Evolutionary conservation across 2,113 vertebrate species (phyloP).

Genomic region (Clarias gariepinus): DNA sequence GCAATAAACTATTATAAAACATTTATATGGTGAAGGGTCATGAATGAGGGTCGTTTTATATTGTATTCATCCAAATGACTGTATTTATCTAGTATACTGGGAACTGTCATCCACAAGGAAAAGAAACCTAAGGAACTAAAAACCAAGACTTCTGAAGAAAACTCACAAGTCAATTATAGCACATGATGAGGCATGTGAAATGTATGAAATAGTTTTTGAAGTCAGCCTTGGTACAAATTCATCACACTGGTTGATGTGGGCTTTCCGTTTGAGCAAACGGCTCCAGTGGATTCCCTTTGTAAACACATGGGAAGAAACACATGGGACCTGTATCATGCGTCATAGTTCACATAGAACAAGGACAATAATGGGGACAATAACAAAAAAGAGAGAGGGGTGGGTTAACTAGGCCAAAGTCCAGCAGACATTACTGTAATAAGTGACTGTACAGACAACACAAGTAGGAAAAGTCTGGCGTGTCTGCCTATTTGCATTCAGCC

Average conservation of each 20-base stretch:
- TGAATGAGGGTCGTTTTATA: too few relatives aligned
- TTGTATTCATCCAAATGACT: background rate
- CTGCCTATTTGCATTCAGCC: background rate
- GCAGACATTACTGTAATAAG: conserved; percentile 34
- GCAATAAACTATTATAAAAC: background rate
- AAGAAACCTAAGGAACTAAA: background rate
- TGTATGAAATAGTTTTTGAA: background rate
- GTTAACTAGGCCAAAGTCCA: conserved; percentile 49
- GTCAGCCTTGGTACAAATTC: background rate
- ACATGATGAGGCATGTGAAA: background rate
- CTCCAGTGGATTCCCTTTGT: conserved; percentile 6
- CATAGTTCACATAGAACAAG: conserved; percentile 52
- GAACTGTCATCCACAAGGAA: too few relatives aligned
- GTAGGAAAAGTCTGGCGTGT: background rate
- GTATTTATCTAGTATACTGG: background rate
- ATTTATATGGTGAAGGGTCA: background rate
- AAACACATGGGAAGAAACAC: conserved; percentile 32
- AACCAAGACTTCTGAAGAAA: background rate
- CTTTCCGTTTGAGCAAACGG: conserved; percentile 4
- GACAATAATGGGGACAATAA: conserved; percentile 47
- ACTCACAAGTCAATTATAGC: background rate
- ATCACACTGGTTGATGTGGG: conserved; percentile 19
- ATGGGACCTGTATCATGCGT: conserved; percentile 60
- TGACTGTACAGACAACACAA: conserved; percentile 9
- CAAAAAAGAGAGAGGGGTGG: conserved; percentile 47